Evolutionary conservation across 2,113 vertebrate species (phyloP).

Genomic region (Sardina pilchardus): DNA sequence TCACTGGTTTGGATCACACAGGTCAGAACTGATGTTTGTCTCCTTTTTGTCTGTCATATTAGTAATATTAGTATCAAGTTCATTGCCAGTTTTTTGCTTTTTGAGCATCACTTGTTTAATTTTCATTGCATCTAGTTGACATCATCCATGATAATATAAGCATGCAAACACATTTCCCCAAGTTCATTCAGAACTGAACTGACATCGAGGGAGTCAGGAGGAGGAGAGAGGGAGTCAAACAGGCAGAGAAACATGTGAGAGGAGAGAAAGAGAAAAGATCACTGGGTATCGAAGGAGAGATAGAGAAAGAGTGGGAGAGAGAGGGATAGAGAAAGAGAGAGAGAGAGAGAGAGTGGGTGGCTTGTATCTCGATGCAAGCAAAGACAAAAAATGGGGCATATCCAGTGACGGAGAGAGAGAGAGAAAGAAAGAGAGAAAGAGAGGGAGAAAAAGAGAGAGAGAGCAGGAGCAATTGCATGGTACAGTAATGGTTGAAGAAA

Average conservation of each 20-base stretch:
- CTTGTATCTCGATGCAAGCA: not conserved
- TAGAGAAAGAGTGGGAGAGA: slow-evolving; percentile 41
- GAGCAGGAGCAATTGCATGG: not conserved
- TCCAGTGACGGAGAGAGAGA: slow-evolving; percentile 7
- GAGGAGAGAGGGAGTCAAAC: slow-evolving; percentile 26
- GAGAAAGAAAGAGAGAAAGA: not conserved
- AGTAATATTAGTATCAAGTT: slow-evolving; percentile 75
- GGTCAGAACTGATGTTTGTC: slow-evolving; percentile 48
- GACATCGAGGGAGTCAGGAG: slow-evolving; percentile 60
- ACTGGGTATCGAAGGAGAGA: not conserved
- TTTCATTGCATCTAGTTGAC: slow-evolving; percentile 76
- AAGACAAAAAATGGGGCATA: not conserved
- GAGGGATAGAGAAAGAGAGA: slow-evolving; percentile 36
- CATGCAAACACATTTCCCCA: slow-evolving; percentile 76
- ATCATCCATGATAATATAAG: slow-evolving; percentile 80
- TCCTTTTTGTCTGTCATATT: slow-evolving; percentile 55
- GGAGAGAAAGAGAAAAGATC: slow-evolving; percentile 29
- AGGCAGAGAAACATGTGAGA: not conserved
- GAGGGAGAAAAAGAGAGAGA: not conserved
- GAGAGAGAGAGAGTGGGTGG: slow-evolving; percentile 44
- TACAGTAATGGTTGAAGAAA: not conserved
- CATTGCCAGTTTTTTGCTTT: slow-evolving; percentile 59
- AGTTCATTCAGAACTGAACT: slow-evolving; percentile 70
- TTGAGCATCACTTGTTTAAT: slow-evolving; percentile 70
- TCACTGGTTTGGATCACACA: slow-evolving; percentile 55